Evolutionary conservation across 2,797 vertebrate species (phyloP).

Genomic region (Sebastes taczanowskii): DNA sequence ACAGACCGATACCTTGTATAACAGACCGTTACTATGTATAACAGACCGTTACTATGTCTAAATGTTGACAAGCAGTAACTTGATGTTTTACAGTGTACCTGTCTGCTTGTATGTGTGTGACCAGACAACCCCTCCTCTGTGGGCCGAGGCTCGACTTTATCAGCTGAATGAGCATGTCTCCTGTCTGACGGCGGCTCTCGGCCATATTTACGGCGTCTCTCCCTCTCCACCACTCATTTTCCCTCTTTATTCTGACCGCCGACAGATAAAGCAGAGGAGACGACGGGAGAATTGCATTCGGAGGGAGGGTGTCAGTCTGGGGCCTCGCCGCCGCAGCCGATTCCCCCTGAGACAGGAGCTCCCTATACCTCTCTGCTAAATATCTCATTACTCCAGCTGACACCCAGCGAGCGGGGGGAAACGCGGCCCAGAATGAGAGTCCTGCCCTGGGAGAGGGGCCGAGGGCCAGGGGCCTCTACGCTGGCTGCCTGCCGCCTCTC

Average conservation of each 20-base stretch:
- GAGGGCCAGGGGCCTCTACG: not conserved
- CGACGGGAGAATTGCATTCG: constrained; percentile 64
- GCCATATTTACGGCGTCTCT: constrained; percentile 57
- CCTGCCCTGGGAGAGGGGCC: constrained; percentile 45
- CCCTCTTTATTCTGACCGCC: constrained; percentile 46
- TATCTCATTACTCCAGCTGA: constrained; percentile 77
- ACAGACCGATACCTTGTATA: too few species aligned
- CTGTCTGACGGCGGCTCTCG: constrained; percentile 37
- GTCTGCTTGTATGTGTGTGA: not conserved
- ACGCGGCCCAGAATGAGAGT: constrained; percentile 56
- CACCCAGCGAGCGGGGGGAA: constrained; percentile 51
- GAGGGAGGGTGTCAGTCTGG: constrained; percentile 57
- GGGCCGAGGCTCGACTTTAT: constrained; percentile 41
- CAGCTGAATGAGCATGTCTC: constrained; percentile 52
- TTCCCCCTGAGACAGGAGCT: constrained; percentile 64
- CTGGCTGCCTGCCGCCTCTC: not conserved
- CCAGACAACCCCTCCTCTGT: not conserved
- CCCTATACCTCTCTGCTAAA: constrained; percentile 65
- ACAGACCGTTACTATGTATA: too few species aligned
- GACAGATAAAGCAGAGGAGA: constrained; percentile 56
- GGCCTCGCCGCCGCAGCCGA: constrained; percentile 35
- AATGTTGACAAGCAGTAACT: not conserved
- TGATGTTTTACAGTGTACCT: not conserved
- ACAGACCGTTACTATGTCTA: too few species aligned
- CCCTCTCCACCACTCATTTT: constrained; percentile 46